Base-by-base conservation (phyloP, 2,888 invertebrate genomes). In the Quadroppia sp. region DNA sequence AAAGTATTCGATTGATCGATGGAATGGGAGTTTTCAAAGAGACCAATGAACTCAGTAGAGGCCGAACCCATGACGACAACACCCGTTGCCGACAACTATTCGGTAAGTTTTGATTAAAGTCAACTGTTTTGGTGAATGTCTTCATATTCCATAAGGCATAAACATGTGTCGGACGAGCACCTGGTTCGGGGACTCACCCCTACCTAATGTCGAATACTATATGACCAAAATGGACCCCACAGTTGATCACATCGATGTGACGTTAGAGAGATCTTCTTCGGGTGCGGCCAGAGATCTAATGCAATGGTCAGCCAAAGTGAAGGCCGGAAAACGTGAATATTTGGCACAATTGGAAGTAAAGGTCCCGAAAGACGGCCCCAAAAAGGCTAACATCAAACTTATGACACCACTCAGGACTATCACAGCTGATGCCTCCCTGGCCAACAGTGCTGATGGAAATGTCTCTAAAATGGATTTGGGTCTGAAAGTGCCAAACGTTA, bases 201-300 rank as follows among this genome's bases (percentile, higher is more conserved):
- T 73, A 1, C 73, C 69, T 4, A 73, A 73, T 28, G 28, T 69
- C n/a, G 73, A 67, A 23, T 73, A 73, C n/a, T 69, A 45, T 25
- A 23, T 69, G 1, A 17, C 1, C 1, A 67, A 28, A 20, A 30
- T 48, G 17, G 73, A 73, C n/a, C 30, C 70, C 25, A 32, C 25
- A 17, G 3, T 73, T 23, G 69, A 48, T 1, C 25, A 69, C 11
- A 42, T 73, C 2, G 48, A 53, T 23, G 1, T 32, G 17, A 59
- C 59, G 0, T 15, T 73, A 1, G 45, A 70, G n/a, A 28, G 30
- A 17, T 13, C 48, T 3, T 13, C 13, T 17, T 48, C 36, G 15
- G n/a, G 69, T 1, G 40, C 23, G 0, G 50, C 40, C 7, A 9
- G 23, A 17, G 69, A 48, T 50, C 36, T 15, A 11, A 17, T n/a